Base-by-base conservation (phyloP, 1,140 invertebrate genomes). In the Pseudomyrmex pallidus region DNA sequence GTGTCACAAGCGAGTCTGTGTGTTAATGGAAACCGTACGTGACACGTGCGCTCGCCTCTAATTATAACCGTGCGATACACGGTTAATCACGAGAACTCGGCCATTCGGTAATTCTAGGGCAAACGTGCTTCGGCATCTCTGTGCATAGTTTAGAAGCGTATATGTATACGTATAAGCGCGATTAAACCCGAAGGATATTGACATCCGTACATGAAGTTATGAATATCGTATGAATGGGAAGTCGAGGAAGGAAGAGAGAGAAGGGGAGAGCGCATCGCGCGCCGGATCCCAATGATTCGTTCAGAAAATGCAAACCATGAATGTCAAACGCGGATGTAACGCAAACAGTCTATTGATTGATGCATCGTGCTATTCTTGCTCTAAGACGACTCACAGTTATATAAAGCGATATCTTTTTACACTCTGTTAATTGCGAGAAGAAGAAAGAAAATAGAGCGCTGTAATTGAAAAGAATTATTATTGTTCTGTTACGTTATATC, bases 81-180 rank as follows among this genome's bases (percentile, higher is more conserved):
- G 76, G 83, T 88, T 88, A 88, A 88, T 88, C 83, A 87, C 77
- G 73, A 73, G 83, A 77, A 85, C 83, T 85, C 86, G 25, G 22
- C 10, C 52, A 35, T 35, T 35, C 35, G 35, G 83, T 85, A 82
- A 88, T 88, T 83, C 67, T 76, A 64, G 83, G 57, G 22, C 56
- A 57, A 85, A 85, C 86, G 77, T 85, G 85, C 52, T 48, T 15
- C 10, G 20, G 85, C 61, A 87, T 84, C 73, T 57, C 44, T 73
- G 20, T 54, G 67, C 50, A 74, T 56, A 61, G 46, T 48, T 76
- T 54, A 78, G 22, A 73, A 15, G 46, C 48, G 63, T 70, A 46
- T 70, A 67, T 77, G 54, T 70, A 72, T 67, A 83, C 52, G 25
- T 44, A 63, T 72, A 84, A 74, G 57, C 68, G 59, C 57, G 72